These are phyloP conservation scores for Lydus trimaculatus DNA, from an alignment of 2,888 invertebrate genomes.

Conservation along the genomic window DNA sequence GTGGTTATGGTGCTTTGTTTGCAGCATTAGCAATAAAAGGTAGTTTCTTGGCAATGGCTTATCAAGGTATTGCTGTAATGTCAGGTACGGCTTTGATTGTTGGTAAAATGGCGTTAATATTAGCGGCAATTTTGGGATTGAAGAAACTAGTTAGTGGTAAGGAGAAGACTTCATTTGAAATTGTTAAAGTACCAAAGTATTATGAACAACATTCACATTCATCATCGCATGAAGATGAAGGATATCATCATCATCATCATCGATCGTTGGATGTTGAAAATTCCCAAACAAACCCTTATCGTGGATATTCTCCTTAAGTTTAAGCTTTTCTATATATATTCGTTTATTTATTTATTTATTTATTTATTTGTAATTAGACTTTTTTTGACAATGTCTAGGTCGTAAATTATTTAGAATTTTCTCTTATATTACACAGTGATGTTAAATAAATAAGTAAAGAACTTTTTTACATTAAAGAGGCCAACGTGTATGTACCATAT, in stretches of 20 bases:
- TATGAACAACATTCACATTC: slow-evolving; percentile 81
- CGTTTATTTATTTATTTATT: background rate
- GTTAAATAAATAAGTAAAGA: slow-evolving; percentile 27
- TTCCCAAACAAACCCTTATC: background rate
- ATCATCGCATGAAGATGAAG: slow-evolving; percentile 51
- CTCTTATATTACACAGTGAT: background rate
- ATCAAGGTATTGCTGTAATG: slow-evolving; percentile 75
- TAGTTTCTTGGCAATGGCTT: slow-evolving; percentile 76
- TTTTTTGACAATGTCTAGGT: too few relatives aligned
- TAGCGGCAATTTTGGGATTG: slow-evolving; percentile 80
- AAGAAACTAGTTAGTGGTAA: slow-evolving; percentile 76
- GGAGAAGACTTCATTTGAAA: slow-evolving; percentile 84
- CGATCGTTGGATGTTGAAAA: slow-evolving; percentile 15
- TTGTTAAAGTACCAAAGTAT: slow-evolving; percentile 85
- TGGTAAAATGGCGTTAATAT: slow-evolving; percentile 82
- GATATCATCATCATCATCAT: slow-evolving; percentile 36
- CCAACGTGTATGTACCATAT: slow-evolving; percentile 29
- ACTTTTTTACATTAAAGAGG: slow-evolving; percentile 18
- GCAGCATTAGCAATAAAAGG: slow-evolving; percentile 76
- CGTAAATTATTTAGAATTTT: background rate
- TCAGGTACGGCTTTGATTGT: slow-evolving; percentile 83
- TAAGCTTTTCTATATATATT: too few relatives aligned
- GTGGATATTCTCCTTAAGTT: background rate
- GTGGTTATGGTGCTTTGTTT: slow-evolving; percentile 68
- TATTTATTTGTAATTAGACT: background rate